These are phyloP conservation scores for Ceraclea dissimilis DNA, from an alignment of 2,888 invertebrate genomes.

Conservation along the genomic window DNA sequence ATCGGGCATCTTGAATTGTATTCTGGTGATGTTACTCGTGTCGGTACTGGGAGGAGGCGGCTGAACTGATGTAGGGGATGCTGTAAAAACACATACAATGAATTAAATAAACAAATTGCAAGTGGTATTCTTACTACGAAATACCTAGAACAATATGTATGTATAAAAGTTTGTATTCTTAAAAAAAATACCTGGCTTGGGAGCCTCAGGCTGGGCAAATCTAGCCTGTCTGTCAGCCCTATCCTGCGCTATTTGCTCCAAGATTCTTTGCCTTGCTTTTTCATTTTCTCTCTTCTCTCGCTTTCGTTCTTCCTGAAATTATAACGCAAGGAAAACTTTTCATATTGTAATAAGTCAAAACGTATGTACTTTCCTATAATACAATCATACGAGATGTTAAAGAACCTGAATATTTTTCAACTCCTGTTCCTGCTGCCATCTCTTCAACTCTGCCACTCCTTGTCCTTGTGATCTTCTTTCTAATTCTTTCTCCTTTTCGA, in stretches of 20 bases:
- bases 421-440: conserved; percentile 70
- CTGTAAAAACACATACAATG: neutral
- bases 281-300: conserved; percentile 71
- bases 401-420: conserved; percentile 56
- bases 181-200: conserved; percentile 6
- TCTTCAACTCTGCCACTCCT: conserved; percentile 62
- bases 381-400: neutral
- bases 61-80: conserved; percentile 5
- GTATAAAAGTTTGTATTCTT: no score
- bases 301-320: conserved; percentile 55
- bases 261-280: conserved; percentile 65
- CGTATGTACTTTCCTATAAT: neutral
- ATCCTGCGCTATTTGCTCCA: conserved; percentile 81
- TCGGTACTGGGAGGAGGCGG: conserved; percentile 20
- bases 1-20: conserved; percentile 83
- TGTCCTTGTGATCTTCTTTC: conserved; percentile 68
- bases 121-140: no score
- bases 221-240: conserved; percentile 56
- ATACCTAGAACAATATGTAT: no score
- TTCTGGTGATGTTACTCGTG: conserved; percentile 50
- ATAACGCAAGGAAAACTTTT: no score
- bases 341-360: neutral
- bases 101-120: neutral
- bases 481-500: conserved; percentile 52
- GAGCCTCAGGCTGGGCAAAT: conserved; percentile 18